Evolutionary conservation across 2,113 vertebrate genomes (phyloP).

Genomic region (Lethenteron reissneri): DNA sequence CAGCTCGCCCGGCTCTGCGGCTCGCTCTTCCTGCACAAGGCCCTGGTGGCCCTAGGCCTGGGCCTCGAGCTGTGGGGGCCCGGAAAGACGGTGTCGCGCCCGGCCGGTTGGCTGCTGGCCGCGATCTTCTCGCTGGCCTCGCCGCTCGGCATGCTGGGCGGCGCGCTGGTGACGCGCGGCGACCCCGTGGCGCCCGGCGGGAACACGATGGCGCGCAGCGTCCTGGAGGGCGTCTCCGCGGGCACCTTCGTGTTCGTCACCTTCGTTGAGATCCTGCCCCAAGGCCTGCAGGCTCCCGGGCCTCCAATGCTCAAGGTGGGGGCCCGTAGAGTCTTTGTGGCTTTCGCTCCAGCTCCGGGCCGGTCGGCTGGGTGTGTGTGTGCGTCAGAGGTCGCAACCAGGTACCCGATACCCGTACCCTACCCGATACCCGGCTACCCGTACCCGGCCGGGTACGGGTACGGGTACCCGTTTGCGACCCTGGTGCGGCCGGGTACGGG

Average conservation of each 20-base stretch:
- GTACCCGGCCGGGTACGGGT: too few relatives aligned
- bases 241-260: constrained; percentile 67
- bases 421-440: too few relatives aligned
- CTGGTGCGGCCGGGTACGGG: too few relatives aligned
- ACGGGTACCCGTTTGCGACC: too few relatives aligned
- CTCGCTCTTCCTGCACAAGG: constrained; percentile 58
- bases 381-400: too few relatives aligned
- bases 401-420: too few relatives aligned
- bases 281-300: constrained; percentile 37
- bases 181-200: constrained; percentile 14
- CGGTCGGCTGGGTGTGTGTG: too few relatives aligned
- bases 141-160: constrained; percentile 38
- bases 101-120: constrained; percentile 25
- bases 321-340: too few relatives aligned
- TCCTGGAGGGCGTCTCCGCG: constrained; percentile 46
- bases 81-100: constrained; percentile 21
- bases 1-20: constrained; percentile 26
- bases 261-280: constrained; percentile 61
- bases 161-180: constrained; percentile 33
- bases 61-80: constrained; percentile 33
- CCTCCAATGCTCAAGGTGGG: constrained; percentile 38
- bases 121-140: constrained; percentile 45
- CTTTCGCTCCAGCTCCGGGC: too few relatives aligned
- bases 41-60: constrained; percentile 53
- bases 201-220: constrained; percentile 28